A percentile compares a stretch with the other conserved stretches of the same genome.
These are phyloP conservation scores for Polietes domitor DNA, from an alignment of 2,888 invertebrate species.

Conservation along the genomic window DNA sequence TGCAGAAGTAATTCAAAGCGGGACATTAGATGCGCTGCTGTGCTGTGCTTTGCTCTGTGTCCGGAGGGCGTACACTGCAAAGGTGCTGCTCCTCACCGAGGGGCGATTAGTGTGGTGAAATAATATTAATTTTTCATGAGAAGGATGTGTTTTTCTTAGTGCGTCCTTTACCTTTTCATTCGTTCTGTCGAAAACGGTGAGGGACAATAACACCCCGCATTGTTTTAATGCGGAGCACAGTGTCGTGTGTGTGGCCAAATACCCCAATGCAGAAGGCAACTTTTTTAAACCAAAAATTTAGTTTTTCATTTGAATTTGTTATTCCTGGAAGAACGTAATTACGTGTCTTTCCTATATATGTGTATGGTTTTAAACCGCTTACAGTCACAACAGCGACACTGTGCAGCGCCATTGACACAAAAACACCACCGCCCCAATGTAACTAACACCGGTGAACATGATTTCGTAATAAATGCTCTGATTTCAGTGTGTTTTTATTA, in stretches of 20 bases:
- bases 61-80: not conserved
- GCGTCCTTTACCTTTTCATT: not conserved
- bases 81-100: not conserved
- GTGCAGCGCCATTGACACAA: too few species aligned
- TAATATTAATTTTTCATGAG: slow-evolving; percentile 5
- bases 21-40: not conserved
- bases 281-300: too few species aligned
- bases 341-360: too few species aligned
- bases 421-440: too few species aligned
- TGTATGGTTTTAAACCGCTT: too few species aligned
- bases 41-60: not conserved
- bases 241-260: too few species aligned
- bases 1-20: not conserved
- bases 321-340: too few species aligned
- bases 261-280: too few species aligned
- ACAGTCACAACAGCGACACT: too few species aligned
- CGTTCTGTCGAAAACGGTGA: not conserved
- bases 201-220: not conserved
- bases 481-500: slow-evolving; percentile 19
- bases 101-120: slow-evolving; percentile 7
- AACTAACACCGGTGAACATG: not conserved
- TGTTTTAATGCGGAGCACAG: not conserved
- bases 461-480: slow-evolving; percentile 36
- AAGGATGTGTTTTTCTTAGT: not conserved
- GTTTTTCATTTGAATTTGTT: too few species aligned